Evolutionary conservation across 2,113 vertebrate genomes (phyloP).

Genomic region (Phyllostomus discolor): DNA sequence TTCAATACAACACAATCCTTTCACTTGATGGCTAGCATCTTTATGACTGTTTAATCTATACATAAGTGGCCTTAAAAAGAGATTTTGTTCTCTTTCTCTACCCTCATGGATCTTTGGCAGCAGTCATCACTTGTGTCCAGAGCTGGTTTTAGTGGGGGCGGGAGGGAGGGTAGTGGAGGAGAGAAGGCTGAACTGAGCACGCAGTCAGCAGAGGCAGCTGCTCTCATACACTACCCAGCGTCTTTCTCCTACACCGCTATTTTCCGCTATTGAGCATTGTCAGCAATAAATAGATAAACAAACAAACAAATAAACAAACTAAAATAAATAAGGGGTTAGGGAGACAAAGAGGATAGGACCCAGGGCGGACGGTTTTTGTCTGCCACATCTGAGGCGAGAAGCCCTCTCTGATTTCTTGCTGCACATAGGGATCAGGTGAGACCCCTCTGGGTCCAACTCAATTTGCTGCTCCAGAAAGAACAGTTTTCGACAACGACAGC

Average conservation of each 20-base stretch:
- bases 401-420: background rate
- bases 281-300: conserved; percentile 32
- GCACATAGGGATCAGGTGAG: conserved; percentile 57
- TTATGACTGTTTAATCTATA: conserved; percentile 41
- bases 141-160: background rate
- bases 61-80: conserved; percentile 42
- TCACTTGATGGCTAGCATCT: conserved; percentile 43
- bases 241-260: conserved; percentile 53
- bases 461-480: conserved; percentile 52
- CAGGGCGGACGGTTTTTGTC: conserved; percentile 14
- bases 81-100: conserved; percentile 37
- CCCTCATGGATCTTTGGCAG: conserved; percentile 38
- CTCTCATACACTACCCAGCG: background rate
- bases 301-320: background rate
- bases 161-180: background rate
- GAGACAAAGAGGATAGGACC: conserved; percentile 22
- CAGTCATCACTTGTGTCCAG: conserved; percentile 23
- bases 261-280: conserved; percentile 49
- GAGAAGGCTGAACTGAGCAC: conserved; percentile 24
- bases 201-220: conserved; percentile 57
- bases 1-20: conserved; percentile 54
- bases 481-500: conserved; percentile 35
- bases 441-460: conserved; percentile 34
- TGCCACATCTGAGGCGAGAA: conserved; percentile 28
- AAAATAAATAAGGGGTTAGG: background rate